Base-by-base conservation (phyloP, 2,797 vertebrate species). In the Pseudochirops corinnae region DNA sequence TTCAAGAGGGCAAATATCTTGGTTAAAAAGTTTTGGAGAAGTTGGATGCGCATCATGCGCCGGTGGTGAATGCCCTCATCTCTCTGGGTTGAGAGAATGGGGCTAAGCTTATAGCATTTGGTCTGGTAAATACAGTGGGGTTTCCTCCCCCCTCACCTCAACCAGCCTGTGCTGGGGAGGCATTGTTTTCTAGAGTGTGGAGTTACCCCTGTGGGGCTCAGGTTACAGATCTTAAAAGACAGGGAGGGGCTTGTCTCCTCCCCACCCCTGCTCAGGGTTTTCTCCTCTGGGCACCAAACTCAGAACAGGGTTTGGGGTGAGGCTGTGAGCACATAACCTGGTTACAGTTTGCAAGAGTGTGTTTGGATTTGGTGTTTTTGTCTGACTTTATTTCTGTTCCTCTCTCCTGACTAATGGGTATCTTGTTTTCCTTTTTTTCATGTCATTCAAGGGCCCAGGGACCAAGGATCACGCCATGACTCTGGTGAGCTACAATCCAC, bases 391-490 rank as follows among this genome's bases (percentile, higher is more conserved):
- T 95, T 55, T 91, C 3, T 91, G 14, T 95, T 90, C 55, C 92
- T 94, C 21, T 62, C 0, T 87, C 31, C 91, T 93, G 50, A 92
- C 96, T 98, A 95, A 98, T 18, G 0, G 90, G 90, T 57, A 92
- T 90, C 50, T 56, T 74, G 67, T 93, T 39, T 96, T 74, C 96
- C 96, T 60, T 50, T 95, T 95, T 92, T 90, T 96, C 90, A 98
- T 98, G 98, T 98, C 74, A 96, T 82, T 93, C 96, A 99, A 99
- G 99, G 99, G 98, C 99, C 99, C 94, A 98, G 99, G 98, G 99
- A 99, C 96, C 99, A 98, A 94, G 99, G 99, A 97, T 99, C 98
- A 5, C 98, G 99, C 93, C 99, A 99, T 9, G 98, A 99, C 95
- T 99, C 98, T 56, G 98, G 98, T 99, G 95, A 97, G 98, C 1